phyloP scores from a whole-genome alignment of 2,888 invertebrate species.

The Netelia virgata region DNA sequence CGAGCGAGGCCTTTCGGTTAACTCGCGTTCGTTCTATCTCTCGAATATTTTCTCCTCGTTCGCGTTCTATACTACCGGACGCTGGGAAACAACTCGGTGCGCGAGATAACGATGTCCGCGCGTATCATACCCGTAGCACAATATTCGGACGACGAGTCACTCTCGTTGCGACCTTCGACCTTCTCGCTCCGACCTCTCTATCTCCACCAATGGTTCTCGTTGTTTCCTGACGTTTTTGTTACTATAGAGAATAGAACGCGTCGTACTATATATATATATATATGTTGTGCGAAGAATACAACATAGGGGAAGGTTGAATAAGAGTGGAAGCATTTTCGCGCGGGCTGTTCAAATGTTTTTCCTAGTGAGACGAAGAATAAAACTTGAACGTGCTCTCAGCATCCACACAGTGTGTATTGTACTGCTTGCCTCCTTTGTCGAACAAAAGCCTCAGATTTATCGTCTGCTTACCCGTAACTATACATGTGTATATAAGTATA shows the following conservation, averaged over 20 bases:
- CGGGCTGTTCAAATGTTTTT: constrained; percentile 30
- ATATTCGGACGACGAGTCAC: constrained; percentile 47
- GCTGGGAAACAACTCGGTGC: constrained; percentile 47
- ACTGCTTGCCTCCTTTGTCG: constrained; percentile 51
- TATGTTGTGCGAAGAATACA: not conserved
- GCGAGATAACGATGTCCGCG: constrained; percentile 49
- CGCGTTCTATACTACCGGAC: not conserved
- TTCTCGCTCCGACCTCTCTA: constrained; percentile 34
- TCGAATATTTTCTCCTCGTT: not conserved
- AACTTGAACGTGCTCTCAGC: constrained; percentile 40
- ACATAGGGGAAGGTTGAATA: not conserved
- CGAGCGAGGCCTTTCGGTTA: not conserved
- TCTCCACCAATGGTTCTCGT: constrained; percentile 33
- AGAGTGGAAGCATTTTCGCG: constrained; percentile 26
- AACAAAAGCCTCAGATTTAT: constrained; percentile 65
- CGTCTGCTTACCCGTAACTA: constrained; percentile 28
- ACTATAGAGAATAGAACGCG: not conserved
- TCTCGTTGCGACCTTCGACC: constrained; percentile 58
- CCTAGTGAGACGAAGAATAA: constrained; percentile 13
- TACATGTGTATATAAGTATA: not conserved
- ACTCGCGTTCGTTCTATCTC: not conserved
- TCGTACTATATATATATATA: not conserved
- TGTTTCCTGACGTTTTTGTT: constrained; percentile 26
- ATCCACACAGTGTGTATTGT: constrained; percentile 51
- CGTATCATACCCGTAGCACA: not conserved